Base-by-base conservation (phyloP, 2,113 vertebrate species). In the Corydoras maculifer region DNA sequence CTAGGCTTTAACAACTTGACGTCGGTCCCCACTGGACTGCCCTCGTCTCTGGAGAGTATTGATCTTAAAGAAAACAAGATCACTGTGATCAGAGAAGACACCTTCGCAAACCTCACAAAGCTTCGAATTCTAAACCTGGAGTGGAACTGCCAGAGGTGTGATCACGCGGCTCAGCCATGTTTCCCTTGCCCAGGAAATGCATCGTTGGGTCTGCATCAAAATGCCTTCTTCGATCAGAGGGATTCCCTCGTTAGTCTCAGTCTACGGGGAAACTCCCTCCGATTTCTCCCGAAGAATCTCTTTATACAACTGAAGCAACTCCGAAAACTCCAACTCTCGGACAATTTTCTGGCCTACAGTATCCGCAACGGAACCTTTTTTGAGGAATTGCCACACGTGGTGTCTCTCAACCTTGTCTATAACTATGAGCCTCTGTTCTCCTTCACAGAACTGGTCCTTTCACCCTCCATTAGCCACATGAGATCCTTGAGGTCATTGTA, bases 1-100 rank as follows among this genome's bases (percentile, higher is more conserved):
- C 79, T 94, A n/a, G 89, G 88, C 12, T 92, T 88, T 71, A 88
- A 91, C 78, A 94, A 92, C 72, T 79, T 94, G n/a, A 92, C 81
- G 0, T 11, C 13, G 0, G 74, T 94, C 61, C 93, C 92, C 61
- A 75, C 7, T 11, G 70, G 73, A 13, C 79, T 94, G 35, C 93
- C 93, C 2, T 50, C 35, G 0, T 87, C 86, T 25, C 81, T 94
- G 69, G 59, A 77, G 54, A 59, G 1, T 3, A 82, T 92, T 72
- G 84, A 90, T 69, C 82, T 92, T 67, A 82, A 50, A 61, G 88
- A 90, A 77, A 91, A 91, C 72, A 85, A 78, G 67, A 90, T 92
- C 32, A 78, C 76, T 5, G 74, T 82, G 49, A 59, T 92, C 4
- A 67, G 13, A 3, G 58, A 80, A 3, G 48, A 77, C 10, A 75